Evolutionary conservation across 2,113 vertebrate species (phyloP).

Genomic region (Urocolius indicus): DNA sequence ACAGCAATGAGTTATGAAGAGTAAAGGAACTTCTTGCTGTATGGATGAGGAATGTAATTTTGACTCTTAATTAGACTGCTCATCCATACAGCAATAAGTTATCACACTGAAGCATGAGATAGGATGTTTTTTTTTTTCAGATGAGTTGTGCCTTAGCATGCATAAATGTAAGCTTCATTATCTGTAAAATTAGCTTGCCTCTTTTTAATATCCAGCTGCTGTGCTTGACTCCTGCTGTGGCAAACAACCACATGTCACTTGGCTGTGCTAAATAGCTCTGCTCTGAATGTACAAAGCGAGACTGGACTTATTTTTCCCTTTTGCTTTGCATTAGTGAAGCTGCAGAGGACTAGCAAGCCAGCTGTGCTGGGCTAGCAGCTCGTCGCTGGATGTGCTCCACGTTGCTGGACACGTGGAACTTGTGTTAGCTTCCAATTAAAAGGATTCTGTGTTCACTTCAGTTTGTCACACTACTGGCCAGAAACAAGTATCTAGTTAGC

Average conservation of each 20-base stretch:
- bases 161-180: neutral
- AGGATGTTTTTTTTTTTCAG: neutral
- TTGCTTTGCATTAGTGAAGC: neutral
- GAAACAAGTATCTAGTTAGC: neutral
- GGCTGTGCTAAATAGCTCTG: neutral
- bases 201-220: neutral
- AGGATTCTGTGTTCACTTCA: neutral
- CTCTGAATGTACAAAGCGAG: neutral
- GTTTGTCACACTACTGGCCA: neutral
- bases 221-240: neutral
- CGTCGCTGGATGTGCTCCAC: fast-evolving
- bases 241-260: neutral
- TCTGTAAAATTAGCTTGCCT: neutral
- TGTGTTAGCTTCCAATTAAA: neutral
- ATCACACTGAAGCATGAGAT: neutral
- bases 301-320: neutral
- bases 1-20: too few relatives aligned
- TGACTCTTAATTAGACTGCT: neutral
- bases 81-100: neutral
- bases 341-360: too few relatives aligned
- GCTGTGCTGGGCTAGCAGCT: neutral
- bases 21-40: too few relatives aligned
- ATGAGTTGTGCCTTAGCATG: neutral
- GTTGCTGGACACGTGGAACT: neutral
- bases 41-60: neutral